These are phyloP conservation scores for Hemibagrus wyckioides DNA, from an alignment of 2,113 vertebrate genomes.

Conservation along the genomic window DNA sequence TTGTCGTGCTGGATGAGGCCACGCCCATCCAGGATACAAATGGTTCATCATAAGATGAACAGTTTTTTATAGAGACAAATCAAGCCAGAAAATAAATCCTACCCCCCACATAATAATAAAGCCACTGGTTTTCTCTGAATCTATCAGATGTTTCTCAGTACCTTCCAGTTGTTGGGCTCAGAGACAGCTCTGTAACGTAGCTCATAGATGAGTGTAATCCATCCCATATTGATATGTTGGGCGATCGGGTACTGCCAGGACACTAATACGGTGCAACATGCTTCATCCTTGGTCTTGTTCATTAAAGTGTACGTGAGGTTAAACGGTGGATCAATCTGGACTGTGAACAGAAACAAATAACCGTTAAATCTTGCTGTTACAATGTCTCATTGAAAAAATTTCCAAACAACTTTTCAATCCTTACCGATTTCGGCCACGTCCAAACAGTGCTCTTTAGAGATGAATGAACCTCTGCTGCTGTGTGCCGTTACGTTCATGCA, in stretches of 20 bases:
- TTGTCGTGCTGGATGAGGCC: neutral
- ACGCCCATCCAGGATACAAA: neutral
- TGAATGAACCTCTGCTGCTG: conserved; percentile 58
- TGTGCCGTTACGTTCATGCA: conserved; percentile 72
- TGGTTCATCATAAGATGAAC: neutral
- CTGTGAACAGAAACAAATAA: conserved; percentile 50
- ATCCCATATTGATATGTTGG: conserved; percentile 66
- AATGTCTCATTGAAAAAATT: too few relatives aligned
- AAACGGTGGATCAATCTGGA: conserved; percentile 72
- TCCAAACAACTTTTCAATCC: neutral
- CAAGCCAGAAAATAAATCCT: neutral
- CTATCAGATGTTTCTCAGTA: neutral
- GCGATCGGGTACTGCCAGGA: conserved; percentile 72
- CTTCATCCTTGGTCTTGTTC: conserved; percentile 60
- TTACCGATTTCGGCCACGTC: conserved; percentile 76
- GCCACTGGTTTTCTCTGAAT: neutral
- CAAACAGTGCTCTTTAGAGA: conserved; percentile 69
- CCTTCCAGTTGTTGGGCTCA: conserved; percentile 58
- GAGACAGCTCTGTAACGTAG: conserved; percentile 67
- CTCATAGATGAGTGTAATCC: conserved; percentile 77
- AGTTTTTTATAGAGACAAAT: too few relatives aligned
- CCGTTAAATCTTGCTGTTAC: neutral
- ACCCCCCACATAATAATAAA: neutral
- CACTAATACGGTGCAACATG: conserved; percentile 57
- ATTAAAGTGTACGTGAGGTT: conserved; percentile 66